Evolutionary conservation across 1,140 invertebrate species (phyloP), one percentile per base, ranked within the genome.

Genomic region (Himalopsyche phryganea): DNA sequence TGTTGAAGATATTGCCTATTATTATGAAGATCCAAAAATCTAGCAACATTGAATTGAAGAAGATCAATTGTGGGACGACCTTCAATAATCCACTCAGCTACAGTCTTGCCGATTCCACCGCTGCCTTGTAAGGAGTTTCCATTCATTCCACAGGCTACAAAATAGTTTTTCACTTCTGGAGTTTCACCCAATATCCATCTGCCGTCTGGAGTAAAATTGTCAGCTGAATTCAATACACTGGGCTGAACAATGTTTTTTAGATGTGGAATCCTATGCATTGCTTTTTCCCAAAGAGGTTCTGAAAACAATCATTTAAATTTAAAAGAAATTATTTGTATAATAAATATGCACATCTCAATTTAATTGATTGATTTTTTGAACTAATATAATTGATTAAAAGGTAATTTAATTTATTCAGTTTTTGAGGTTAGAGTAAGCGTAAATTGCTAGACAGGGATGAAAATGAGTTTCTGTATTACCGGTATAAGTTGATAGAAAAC

Each of bases 1-100:
- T 89, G 84, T 65, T 83, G 78, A 14, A 92, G 78, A 71, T 90
- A 92, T 65, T 84, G 81, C 50, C 80, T 79, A 71, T 91, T 92
- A 60, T 90, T 91, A 67, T 94, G 91, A 17, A 91, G 77, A 66
- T 86, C 84, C n/a, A 91, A 72, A 75, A 92, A 94, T 63, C 91
- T 73, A 58, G 87, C 81, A 65, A 91, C 86, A 67, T 86, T 72
- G 80, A 83, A 75, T 64, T 83, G 67, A 75, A 83, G 72, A 76
- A 92, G 66, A 81, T 81, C 71, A 79, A 82, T 68, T 72, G 82
- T 80, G 4, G 83, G 79, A 67, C 81, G 71, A 13, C 86, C 86
- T 61, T 87, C 81, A 9, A 88, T 80, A 49, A 93, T 83, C 83
- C 86, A 89, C 62, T 90, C 85, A 1, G 89, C 84, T 10, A 91